Conservation (phyloP, 2,888 invertebrate genomes). For the Leptinotarsa rubiginosa region DNA sequence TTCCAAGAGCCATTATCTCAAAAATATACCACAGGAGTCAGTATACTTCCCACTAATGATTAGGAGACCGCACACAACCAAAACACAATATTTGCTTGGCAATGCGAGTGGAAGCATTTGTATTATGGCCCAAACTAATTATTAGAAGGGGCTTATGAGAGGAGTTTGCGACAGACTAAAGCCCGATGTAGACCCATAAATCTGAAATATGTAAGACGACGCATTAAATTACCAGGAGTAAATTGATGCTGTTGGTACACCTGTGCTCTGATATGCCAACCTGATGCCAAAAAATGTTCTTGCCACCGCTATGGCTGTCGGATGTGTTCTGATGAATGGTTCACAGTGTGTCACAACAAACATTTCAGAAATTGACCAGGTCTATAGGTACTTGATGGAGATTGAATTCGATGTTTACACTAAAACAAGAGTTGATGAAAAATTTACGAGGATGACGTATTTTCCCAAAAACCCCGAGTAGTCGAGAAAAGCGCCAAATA, state of each 20-base stretch:
- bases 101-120: constrained; percentile 28
- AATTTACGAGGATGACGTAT: too few relatives aligned
- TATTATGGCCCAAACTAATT: constrained; percentile 30
- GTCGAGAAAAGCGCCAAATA: too few relatives aligned
- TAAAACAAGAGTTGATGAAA: too few relatives aligned
- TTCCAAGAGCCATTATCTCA: neutral
- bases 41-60: constrained; percentile 2
- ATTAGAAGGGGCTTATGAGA: constrained; percentile 32
- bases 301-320: constrained; percentile 11
- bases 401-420: too few relatives aligned
- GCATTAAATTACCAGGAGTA: constrained; percentile 57
- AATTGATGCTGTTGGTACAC: constrained; percentile 57
- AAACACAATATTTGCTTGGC: constrained; percentile 30
- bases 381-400: too few relatives aligned
- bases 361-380: neutral
- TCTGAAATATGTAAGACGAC: constrained; percentile 60
- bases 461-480: too few relatives aligned
- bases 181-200: constrained; percentile 53
- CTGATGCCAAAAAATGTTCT: constrained; percentile 39
- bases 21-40: constrained; percentile 4
- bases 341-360: constrained; percentile 20
- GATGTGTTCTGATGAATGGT: constrained; percentile 1
- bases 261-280: constrained; percentile 40
- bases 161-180: constrained; percentile 46
- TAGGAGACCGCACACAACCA: constrained; percentile 7